These are phyloP conservation scores for Pseudomyrmex gracilis DNA, from an alignment of 1,140 invertebrate species.

Conservation along the genomic window DNA sequence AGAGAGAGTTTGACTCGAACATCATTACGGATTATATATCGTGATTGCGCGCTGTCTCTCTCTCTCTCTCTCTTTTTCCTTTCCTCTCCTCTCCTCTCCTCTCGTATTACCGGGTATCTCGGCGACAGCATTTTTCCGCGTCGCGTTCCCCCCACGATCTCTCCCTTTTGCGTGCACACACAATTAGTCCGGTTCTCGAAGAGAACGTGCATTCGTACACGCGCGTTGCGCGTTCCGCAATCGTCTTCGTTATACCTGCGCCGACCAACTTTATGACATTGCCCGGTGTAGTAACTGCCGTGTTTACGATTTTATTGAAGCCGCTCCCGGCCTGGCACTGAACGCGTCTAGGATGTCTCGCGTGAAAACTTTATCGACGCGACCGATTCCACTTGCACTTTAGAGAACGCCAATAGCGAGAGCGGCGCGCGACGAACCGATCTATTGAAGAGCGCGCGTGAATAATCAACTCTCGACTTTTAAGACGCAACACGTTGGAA, in stretches of 20 bases:
- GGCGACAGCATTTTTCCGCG: constrained; percentile 2
- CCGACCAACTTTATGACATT: constrained; percentile 69
- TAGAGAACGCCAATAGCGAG: constrained; percentile 13
- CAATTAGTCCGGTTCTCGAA: constrained; percentile 46
- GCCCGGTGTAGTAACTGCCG: constrained; percentile 68
- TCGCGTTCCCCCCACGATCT: constrained; percentile 10
- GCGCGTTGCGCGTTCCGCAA: constrained; percentile 22
- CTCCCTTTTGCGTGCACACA: neutral
- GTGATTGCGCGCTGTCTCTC: neutral
- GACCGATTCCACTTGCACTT: constrained; percentile 15
- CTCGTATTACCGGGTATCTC: constrained; percentile 5
- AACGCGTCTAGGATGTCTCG: constrained; percentile 21
- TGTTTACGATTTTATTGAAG: constrained; percentile 76
- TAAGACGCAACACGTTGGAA: neutral
- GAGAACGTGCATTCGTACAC: constrained; percentile 7
- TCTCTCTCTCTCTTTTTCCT: too few species aligned
- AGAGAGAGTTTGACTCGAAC: neutral
- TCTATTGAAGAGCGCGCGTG: neutral
- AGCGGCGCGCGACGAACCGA: too few species aligned
- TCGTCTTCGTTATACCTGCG: constrained; percentile 36
- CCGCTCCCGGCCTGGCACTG: constrained; percentile 9
- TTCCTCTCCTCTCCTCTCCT: neutral
- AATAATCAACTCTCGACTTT: constrained; percentile 1
- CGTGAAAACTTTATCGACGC: constrained; percentile 27
- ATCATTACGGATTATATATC: constrained; percentile 1